Base-by-base conservation (phyloP, 2,797 vertebrate species). In the Arremon aurantiirostris region DNA sequence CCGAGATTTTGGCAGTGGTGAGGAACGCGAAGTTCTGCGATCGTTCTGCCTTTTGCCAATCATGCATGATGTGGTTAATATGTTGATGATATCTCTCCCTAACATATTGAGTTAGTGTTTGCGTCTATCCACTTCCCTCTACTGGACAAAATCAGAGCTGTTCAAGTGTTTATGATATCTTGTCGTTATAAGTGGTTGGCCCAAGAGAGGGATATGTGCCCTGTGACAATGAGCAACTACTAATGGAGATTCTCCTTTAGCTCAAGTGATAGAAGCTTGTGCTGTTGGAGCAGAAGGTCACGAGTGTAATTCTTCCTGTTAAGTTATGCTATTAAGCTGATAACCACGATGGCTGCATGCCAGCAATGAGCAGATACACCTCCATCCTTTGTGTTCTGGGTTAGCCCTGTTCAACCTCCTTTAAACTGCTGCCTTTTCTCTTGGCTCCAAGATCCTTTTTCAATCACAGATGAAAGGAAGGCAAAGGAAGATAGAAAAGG, bases 141-240 rank as follows among this genome's bases (percentile, higher is more conserved):
- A 93, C 94, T 97, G 96, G 94, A 95, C 92, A 92, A 95, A 97
- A 92, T 93, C 86, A 96, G 95, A 93, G 95, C 89, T 95, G 94
- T 93, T 95, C 84, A 91, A 94, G 84, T 93, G 94, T 93, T 95
- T 93, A 92, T 93, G 95, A 91, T 91, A 96, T 55, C 91, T 93
- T 95, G 90, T 91, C 32, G 0, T 82, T 87, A 32, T 89, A 95
- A 95, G 93, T 93, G 92, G 92, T 88, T 93, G 95, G 95, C 92
- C 92, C 92, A 93, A 95, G 93, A 95, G 94, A 80, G 84, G 89
- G 82, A 94, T 83, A 91, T 1, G 44, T 94, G 93, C 84, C 86
- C 82, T 56, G 71, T 69, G 92, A 95, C 92, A 95, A 92, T 52
- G 69, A 97, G 86, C 76, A 85, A 92, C 95, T 94, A 75, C 94